These are phyloP conservation scores for Hermodice carunculata DNA, from an alignment of 2,888 invertebrate species.

Conservation along the genomic window DNA sequence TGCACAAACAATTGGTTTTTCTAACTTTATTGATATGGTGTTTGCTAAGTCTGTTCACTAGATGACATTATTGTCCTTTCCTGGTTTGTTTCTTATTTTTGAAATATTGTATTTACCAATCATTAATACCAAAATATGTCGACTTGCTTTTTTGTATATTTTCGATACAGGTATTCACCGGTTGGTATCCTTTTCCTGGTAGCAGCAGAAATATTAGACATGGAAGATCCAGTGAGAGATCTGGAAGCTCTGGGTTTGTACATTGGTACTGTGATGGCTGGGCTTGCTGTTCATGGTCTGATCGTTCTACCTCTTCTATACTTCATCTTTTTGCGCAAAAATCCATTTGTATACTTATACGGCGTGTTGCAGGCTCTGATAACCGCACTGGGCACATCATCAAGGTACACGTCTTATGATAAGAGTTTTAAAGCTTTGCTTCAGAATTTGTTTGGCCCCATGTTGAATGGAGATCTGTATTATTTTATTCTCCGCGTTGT, in stretches of 20 bases:
- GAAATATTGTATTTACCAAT: too few species aligned
- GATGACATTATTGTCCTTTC: too few species aligned
- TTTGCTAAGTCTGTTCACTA: too few species aligned
- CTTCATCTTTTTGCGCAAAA: slow-evolving; percentile 71
- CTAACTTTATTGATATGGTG: too few species aligned
- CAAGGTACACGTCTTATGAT: slow-evolving; percentile 49
- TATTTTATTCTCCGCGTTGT: too few species aligned
- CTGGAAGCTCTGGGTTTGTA: slow-evolving; percentile 90
- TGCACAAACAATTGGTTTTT: too few species aligned
- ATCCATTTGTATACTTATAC: slow-evolving; percentile 56
- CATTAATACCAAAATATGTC: too few species aligned
- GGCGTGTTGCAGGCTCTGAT: slow-evolving; percentile 76
- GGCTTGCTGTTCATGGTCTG: slow-evolving; percentile 91
- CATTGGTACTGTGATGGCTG: slow-evolving; percentile 87
- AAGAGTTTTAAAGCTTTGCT: too few species aligned
- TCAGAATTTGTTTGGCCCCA: too few species aligned
- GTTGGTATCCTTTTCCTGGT: slow-evolving; percentile 71
- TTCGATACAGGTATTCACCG: slow-evolving; percentile 68
- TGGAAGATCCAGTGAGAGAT: slow-evolving; percentile 84
- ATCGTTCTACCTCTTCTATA: slow-evolving; percentile 90
- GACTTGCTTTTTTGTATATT: too few species aligned
- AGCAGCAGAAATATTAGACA: slow-evolving; percentile 90
- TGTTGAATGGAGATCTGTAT: too few species aligned
- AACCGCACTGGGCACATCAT: slow-evolving; percentile 66
- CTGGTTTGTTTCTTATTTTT: too few species aligned